phyloP scores from a whole-genome alignment of 1,140 invertebrate genomes.

The Battus philenor region DNA sequence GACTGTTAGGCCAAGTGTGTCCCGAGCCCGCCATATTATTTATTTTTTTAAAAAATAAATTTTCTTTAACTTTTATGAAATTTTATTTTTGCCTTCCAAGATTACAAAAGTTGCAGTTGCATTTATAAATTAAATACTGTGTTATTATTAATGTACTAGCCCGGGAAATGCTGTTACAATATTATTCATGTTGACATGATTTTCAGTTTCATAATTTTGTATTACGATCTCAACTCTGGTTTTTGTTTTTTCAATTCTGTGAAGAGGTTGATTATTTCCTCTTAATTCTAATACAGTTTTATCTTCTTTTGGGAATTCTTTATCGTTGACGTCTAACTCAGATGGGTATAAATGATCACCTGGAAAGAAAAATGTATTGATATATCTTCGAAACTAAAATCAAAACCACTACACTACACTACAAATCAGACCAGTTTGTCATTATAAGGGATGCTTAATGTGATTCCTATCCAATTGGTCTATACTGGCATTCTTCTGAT shows the following conservation, averaged over 20 bases:
- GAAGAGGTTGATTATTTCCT: conserved; percentile 29
- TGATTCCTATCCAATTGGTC: too few species aligned
- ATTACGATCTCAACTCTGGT: conserved; percentile 28
- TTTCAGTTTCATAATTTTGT: conserved; percentile 44
- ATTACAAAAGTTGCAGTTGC: too few species aligned
- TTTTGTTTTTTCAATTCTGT: conserved; percentile 37
- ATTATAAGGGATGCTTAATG: too few species aligned
- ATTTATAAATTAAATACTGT: too few species aligned
- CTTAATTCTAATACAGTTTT: conserved; percentile 46
- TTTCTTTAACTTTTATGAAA: too few species aligned
- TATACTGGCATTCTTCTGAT: too few species aligned
- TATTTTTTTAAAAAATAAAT: not conserved
- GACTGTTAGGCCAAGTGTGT: conserved; percentile 91
- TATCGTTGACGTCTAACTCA: conserved; percentile 48
- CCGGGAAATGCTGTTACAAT: conserved; percentile 25
- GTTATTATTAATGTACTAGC: conserved; percentile 24
- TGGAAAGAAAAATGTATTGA: conserved; percentile 35
- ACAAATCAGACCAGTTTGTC: too few species aligned
- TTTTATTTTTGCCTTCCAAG: too few species aligned
- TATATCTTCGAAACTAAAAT: too few species aligned
- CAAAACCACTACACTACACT: too few species aligned
- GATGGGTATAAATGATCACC: conserved; percentile 60
- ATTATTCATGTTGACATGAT: conserved; percentile 62
- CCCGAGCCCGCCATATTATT: conserved; percentile 51
- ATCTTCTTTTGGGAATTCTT: conserved; percentile 27